Base-by-base conservation (phyloP, 2,797 vertebrate species). In the Chrysocyon brachyurus region DNA sequence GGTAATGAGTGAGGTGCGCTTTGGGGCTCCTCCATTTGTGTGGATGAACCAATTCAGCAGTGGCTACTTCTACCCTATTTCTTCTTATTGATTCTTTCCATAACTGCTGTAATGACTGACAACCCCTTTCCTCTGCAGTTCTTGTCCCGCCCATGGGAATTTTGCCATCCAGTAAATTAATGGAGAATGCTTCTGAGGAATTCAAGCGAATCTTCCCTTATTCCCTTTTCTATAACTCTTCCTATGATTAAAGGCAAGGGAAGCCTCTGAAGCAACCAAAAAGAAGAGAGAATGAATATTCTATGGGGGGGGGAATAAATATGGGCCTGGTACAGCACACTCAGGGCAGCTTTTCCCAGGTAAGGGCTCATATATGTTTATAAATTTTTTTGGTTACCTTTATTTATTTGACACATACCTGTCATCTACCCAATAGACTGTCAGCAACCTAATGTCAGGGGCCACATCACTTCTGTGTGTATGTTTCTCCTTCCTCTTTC, bases 241-340 rank as follows among this genome's bases (percentile, higher is more conserved):
- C 16, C 19, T 90, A 59, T 1, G 54, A 31, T 19, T 52, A 28
- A 90, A 83, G 36, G 16, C 57, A 79, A 91, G 22, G 64, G 14
- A 59, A 75, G 21, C 17, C n/a, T 93, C 19, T 79, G 19, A 93
- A 52, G 54, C 26, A 73, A 73, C 17, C 31, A 87, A 83, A 96
- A 92, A 36, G 4, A 77, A 87, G n/a, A 84, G 21, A 92, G 36
- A 92, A 85, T 88, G 33, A 82, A 68, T 96, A 87, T 79, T 94
- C 14, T 52, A 64, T 21, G 24, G 12, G 40, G 16, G 36, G 40
- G 40, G 54, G 21, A 72, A 83, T 72, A 93, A 75, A 73, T 61
- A 54, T 57, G 11, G 46, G 2, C 28, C 36, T 84, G 19, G 31
- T 33, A 7, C n/a, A 63, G 14, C 15, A 15, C 10, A 84, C 84